Evolutionary conservation across 2,797 vertebrate genomes (phyloP), one percentile per base, ranked within the genome.

Genomic region (Sebastolobus altivelis): DNA sequence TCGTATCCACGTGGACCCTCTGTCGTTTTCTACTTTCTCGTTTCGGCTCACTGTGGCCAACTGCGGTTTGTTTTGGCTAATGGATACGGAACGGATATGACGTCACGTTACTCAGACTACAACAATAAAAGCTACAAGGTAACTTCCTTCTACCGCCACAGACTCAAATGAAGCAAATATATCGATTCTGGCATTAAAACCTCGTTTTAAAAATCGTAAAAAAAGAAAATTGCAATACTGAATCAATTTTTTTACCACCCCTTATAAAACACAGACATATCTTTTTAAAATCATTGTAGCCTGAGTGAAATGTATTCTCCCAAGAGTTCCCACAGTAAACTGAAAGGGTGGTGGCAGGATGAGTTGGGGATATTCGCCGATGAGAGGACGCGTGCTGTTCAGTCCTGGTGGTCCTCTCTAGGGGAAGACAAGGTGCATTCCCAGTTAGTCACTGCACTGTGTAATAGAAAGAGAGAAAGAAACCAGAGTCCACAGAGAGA

Each of bases 361-460:
- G 61, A 75, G 77, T 8, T 40, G 60, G 52, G 22, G 60, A 68
- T 72, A 65, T 79, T 69, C 71, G 55, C 37, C 49, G 75, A 83
- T 22, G 75, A 69, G 58, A 72, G 61, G 66, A 82, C 77, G 1
- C 49, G 65, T 29, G 87, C 61, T 79, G 65, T 80, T 86, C 75
- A 55, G 25, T 87, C 85, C 63, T 72, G 74, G 81, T 85, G 83
- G 81, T 89, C 78, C 62, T 87, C 82, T 35, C 82, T 35, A 22
- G 79, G 75, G 63, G 88, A 37, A 11, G 43, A 67, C 72, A 77
- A 91, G 88, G 87, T 87, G 81, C 72, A 81, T 89, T 91, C 77
- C 79, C 75, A 52, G 73, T 81, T 71, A 31, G 72, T 55, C 29
- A 33, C 73, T 68, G 40, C 59, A 25, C 66, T 86, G 77, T 71